Evolutionary conservation across 2,888 invertebrate genomes (phyloP), one percentile per base, ranked within the genome.

Genomic region (Elegia similella): DNA sequence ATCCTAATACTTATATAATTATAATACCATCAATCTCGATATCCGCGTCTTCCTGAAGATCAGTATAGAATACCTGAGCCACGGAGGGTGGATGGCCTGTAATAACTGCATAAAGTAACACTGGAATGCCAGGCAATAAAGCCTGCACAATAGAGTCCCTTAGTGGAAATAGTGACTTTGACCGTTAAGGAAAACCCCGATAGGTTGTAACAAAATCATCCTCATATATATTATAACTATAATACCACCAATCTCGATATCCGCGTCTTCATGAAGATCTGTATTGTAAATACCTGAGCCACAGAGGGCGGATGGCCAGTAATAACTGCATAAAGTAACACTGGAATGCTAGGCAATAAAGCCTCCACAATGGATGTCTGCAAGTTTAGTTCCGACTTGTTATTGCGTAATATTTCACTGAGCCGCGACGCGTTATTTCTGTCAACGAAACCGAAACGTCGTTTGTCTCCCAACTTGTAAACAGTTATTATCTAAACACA

Each of bases 341-440:
- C 17, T n/a, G 32, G 50, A 38, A 17, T 50, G 50, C 2, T 10
- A 10, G 34, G 42, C 47, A 13, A 48, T 56, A 54, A 52, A 56
- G 48, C 34, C 52, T 6, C 32, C 48, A 60, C 61, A 60, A 64
- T 62, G 58, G 50, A 52, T 47, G 55, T 63, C 56, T 48, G 61
- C 65, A 64, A 43, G 58, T 58, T 23, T 56, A 60, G 68, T 62
- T 59, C 55, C 62, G 65, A 54, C 65, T 63, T 60, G 62, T 78
- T 77, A 83, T 81, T 80, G 77, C 75, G 68, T 73, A 76, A 82
- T 81, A 81, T 75, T 78, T 83, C 71, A 77, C 65, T 65, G 64
- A 67, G 73, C 68, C 69, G 50, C 55, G 59, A 48, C 44, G 23
- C 23, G 68, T 65, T 71, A 72, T 74, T 73, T 67, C 64, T 65